These are phyloP conservation scores for Parazoanthus darwini DNA, from an alignment of 92 coral and sea anemone species.

Conservation along the genomic window DNA sequence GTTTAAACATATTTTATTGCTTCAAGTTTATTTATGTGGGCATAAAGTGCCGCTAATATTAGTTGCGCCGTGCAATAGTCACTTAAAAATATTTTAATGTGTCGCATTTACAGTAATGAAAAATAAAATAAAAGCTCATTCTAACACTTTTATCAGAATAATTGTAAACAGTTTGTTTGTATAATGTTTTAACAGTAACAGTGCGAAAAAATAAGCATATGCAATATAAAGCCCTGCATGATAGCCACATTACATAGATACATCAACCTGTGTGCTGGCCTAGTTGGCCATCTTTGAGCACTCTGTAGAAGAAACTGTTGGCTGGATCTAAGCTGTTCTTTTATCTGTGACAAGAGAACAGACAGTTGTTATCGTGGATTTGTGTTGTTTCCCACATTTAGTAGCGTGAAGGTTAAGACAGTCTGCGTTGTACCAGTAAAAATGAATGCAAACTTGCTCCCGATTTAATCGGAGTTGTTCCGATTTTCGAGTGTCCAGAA, in stretches of 20 bases:
- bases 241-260: too few species aligned
- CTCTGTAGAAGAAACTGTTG: neutral
- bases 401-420: neutral
- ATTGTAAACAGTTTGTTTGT: too few species aligned
- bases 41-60: slow-evolving; percentile 8
- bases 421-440: neutral
- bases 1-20: neutral
- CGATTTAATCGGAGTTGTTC: too few species aligned
- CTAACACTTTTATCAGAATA: neutral
- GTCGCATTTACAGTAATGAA: neutral
- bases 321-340: neutral
- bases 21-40: neutral
- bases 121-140: neutral
- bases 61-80: neutral
- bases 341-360: neutral
- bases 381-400: neutral
- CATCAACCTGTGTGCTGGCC: neutral
- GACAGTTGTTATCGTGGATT: neutral
- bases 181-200: neutral
- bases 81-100: too few species aligned
- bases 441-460: neutral
- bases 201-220: neutral
- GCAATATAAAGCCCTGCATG: neutral
- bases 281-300: neutral
- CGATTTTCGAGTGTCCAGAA: neutral